Evolutionary conservation across 2,113 vertebrate species (phyloP).

Genomic region (Meriones unguiculatus): DNA sequence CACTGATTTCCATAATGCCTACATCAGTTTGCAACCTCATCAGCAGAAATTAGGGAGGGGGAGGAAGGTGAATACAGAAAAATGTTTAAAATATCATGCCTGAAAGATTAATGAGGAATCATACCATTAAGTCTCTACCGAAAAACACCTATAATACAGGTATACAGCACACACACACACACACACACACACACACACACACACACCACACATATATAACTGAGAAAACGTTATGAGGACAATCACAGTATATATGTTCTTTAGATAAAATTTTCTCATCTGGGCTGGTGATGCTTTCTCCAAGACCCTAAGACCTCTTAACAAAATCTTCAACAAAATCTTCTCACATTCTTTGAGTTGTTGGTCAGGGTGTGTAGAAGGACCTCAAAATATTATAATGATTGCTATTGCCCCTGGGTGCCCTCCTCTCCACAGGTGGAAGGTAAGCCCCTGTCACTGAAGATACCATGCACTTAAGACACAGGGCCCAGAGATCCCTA

Average conservation of each 20-base stretch:
- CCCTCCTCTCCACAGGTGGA: neutral
- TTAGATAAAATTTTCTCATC: neutral
- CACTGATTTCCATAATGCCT: neutral
- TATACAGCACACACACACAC: too few species aligned
- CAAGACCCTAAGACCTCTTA: neutral
- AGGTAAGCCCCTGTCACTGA: neutral
- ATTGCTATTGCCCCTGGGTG: neutral
- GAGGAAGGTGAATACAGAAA: neutral
- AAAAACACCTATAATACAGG: neutral
- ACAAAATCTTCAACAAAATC: neutral
- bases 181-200: too few species aligned
- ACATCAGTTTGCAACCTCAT: neutral
- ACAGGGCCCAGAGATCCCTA: neutral
- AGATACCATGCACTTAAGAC: neutral
- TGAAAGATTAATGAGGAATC: neutral
- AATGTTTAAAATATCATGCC: neutral
- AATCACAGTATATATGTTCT: too few species aligned
- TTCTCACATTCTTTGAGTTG: neutral
- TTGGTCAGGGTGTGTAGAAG: neutral
- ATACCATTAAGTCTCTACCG: neutral
- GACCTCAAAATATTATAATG: neutral
- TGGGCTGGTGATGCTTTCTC: neutral
- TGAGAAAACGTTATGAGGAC: too few species aligned
- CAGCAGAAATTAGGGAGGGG: neutral
- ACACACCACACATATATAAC: too few species aligned